phyloP scores from a whole-genome alignment of 2,888 invertebrate species.

The Lottia scabra region DNA sequence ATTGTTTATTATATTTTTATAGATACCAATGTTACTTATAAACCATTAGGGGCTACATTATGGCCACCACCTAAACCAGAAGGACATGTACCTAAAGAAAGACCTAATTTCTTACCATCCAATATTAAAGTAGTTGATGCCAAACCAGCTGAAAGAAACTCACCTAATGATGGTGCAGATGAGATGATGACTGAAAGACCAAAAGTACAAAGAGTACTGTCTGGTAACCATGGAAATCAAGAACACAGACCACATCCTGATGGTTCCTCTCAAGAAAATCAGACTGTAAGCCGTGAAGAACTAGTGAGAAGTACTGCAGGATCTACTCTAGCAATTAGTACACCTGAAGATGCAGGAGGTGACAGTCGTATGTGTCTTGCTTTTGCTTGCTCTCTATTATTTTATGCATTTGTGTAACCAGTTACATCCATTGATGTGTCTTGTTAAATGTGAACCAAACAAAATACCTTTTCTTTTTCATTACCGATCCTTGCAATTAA shows the following conservation, averaged over 20 bases:
- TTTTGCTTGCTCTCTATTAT: conserved; percentile 1
- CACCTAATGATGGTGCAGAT: too few species aligned
- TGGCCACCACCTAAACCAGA: conserved; percentile 1
- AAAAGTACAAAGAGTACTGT: too few species aligned
- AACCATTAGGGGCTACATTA: background rate
- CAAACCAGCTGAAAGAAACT: background rate
- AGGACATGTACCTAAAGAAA: background rate
- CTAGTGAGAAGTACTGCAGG: too few species aligned
- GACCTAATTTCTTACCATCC: background rate
- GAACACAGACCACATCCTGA: too few species aligned
- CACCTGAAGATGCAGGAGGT: conserved; percentile 17
- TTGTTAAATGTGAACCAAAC: too few species aligned
- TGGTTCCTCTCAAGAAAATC: too few species aligned
- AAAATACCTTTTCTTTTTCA: too few species aligned
- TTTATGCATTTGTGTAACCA: background rate
- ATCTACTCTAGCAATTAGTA: background rate
- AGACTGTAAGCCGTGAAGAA: too few species aligned
- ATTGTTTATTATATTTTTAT: background rate
- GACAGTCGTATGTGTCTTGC: conserved; percentile 29
- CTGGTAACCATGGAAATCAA: too few species aligned
- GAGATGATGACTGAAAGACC: too few species aligned
- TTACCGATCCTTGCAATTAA: too few species aligned
- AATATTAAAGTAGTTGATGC: background rate
- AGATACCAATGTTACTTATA: background rate
- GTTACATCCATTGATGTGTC: too few species aligned